These are phyloP conservation scores for Halocynthia roretzi DNA, from an alignment of 23 tunicate genomes.

Conservation along the genomic window DNA sequence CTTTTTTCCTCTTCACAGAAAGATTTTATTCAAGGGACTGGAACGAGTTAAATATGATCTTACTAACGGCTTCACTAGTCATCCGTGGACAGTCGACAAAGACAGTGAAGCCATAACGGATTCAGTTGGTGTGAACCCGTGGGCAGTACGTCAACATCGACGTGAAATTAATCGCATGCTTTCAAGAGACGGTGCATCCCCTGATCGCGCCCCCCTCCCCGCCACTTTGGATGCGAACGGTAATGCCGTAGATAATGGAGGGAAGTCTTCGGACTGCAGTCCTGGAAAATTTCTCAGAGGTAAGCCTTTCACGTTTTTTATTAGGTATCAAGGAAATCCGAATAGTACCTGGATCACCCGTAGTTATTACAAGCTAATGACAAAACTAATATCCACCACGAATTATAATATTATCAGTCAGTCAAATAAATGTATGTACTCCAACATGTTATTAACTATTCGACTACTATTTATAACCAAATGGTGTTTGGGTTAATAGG, in stretches of 20 bases:
- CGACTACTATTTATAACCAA: too few relatives aligned
- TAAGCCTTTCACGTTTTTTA: background rate
- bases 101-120: slow-evolving; percentile 75
- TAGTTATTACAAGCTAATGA: too few relatives aligned
- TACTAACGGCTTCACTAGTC: slow-evolving; percentile 61
- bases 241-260: background rate
- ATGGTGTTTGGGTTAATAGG: too few relatives aligned
- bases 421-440: too few relatives aligned
- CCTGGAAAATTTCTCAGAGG: slow-evolving; percentile 19
- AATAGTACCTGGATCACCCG: too few relatives aligned
- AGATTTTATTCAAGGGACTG: slow-evolving; percentile 65
- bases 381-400: too few relatives aligned
- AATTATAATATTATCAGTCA: too few relatives aligned
- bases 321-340: too few relatives aligned
- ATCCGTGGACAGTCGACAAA: slow-evolving; percentile 81
- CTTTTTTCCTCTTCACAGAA: slow-evolving; percentile 10
- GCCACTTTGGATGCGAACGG: background rate
- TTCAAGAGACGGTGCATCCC: background rate
- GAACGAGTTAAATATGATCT: slow-evolving; percentile 46
- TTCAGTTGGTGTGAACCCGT: slow-evolving; percentile 69
- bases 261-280: background rate
- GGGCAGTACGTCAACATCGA: slow-evolving; percentile 69
- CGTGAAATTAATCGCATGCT: slow-evolving; percentile 62
- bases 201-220: background rate
- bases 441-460: too few relatives aligned